Evolutionary conservation across 1,140 invertebrate genomes (phyloP).

Genomic region (Hylaeus anthracinus): DNA sequence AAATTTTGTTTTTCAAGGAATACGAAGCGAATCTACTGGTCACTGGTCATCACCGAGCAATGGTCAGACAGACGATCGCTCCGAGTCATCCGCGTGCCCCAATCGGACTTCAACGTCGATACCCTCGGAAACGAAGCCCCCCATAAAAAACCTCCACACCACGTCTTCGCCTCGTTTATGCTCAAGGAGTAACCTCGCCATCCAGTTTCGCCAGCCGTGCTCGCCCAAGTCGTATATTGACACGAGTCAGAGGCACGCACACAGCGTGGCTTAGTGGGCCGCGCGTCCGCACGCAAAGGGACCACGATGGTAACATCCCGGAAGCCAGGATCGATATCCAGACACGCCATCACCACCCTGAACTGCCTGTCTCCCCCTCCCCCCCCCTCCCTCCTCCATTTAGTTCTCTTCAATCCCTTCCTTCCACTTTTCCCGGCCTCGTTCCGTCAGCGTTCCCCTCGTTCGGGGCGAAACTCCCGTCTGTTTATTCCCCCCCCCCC

Average conservation of each 20-base stretch:
- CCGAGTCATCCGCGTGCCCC: too few species aligned
- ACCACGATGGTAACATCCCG: conserved; percentile 64
- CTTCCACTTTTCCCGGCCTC: neutral
- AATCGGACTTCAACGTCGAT: too few species aligned
- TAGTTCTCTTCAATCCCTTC: neutral
- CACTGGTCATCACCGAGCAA: too few species aligned
- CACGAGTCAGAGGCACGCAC: neutral
- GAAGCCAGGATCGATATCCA: conserved; percentile 68
- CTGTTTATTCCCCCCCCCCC: conserved; percentile 54
- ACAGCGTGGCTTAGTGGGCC: conserved; percentile 18
- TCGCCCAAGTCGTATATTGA: too few species aligned
- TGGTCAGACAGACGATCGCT: too few species aligned
- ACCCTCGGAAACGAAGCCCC: too few species aligned
- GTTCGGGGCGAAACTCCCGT: conserved; percentile 11
- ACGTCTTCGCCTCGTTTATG: too few species aligned
- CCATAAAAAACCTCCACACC: too few species aligned
- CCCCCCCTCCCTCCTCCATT: neutral
- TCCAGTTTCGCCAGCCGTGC: too few species aligned
- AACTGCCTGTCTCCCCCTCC: conserved; percentile 14
- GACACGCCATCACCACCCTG: conserved; percentile 64
- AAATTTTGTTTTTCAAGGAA: too few species aligned
- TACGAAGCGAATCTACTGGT: too few species aligned
- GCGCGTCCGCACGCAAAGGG: conserved; percentile 26
- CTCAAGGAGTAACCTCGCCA: too few species aligned
- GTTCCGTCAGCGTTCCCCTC: neutral